Evolutionary conservation across 2,113 vertebrate species (phyloP), one percentile per base, ranked within the genome.

Genomic region (Corythoichthys intestinalis): DNA sequence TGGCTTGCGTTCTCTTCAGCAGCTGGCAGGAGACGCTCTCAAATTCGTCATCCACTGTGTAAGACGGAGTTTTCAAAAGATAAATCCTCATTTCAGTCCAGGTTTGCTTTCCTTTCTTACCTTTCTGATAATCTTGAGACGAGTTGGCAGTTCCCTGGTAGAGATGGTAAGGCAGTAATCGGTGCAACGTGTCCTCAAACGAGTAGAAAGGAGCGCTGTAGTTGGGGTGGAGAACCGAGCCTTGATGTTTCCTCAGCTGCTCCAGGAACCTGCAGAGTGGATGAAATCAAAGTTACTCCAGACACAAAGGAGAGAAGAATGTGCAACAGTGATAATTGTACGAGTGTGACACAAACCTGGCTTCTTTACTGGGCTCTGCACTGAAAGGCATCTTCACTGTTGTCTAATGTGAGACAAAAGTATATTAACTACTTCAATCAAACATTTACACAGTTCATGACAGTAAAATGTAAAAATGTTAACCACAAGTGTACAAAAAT

Each of bases 81-180:
- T 1, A 13, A 0, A 46, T 61, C 20, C 34, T 39, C 39, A 10
- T 14, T 28, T 15, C 1, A 1, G 6, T 20, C 49, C 4, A 44
- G 37, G 28, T 12, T 49, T 3, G 39, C 10, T 14, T 4, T 28
- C 17, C 41, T 3, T 9, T 2, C 12, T 54, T 80, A 93, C 96
- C 96, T 91, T 85, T 93, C 14, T 88, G 83, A 85, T 94, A 94
- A 75, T 98, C 95, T 5, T 86, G 86, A 28, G 89, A 80, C 2
- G 94, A 94, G 65, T 94, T 94, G 72, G 94, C 90, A 52, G 92
- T 87, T 4, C 96, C 96, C 89, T 98, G 95, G 91, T 98, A 98
- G 52, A 98, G 93, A 6, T 98, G 96, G 88, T 98, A 98, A 81
- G 96, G 96, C 69, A 98, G 90, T 56, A 98, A 91, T 67, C 96